Base-by-base conservation (phyloP, 2,888 invertebrate species). In the Epicampocera succincta region DNA sequence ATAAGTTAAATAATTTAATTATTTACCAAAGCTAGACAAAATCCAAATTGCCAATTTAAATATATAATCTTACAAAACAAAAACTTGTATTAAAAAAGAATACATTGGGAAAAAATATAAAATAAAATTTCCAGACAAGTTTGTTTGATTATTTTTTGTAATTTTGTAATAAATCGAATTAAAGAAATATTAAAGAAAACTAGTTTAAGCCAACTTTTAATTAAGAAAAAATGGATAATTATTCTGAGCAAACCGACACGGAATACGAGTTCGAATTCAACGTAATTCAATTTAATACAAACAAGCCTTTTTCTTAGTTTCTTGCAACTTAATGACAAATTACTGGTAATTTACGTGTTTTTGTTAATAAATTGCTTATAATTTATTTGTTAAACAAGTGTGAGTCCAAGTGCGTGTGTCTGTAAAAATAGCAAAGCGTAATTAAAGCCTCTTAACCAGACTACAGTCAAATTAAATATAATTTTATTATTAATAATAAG, bases 141-240 rank as follows among this genome's bases (percentile, higher is more conserved):
- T 78, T 69, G 56, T 21, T 77, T 21, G 50, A 33, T 69, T 69
- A 69, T 50, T 48, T n/a, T 75, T 58, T 33, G 46, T 61, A 74
- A 73, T 77, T 77, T 77, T 77, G 61, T 63, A 78, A 78, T 71
- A 75, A 75, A 71, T 65, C 65, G 69, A 75, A 80, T 80, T 80
- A 75, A 48, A 73, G 19, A 77, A 65, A 54, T 80, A 69, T 56
- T 56, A 63, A 61, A 73, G 17, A 61, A 68, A 75, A 80, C 75
- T 80, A 66, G 75, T 75, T 80, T 69, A 69, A 69, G 56, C 69
- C 48, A 69, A 69, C 61, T 65, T 56, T 58, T 58, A 75, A 63
- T 63, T 21, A n/a, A 56, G 54, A 54, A 63, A 52, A 46, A 42
- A 58, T 25, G 21, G 13, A 56, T 75, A 80, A 80, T 75, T 80